Evolutionary conservation across 1,140 invertebrate species (phyloP), one percentile per base, ranked within the genome.

Genomic region (Cepaea nemoralis): DNA sequence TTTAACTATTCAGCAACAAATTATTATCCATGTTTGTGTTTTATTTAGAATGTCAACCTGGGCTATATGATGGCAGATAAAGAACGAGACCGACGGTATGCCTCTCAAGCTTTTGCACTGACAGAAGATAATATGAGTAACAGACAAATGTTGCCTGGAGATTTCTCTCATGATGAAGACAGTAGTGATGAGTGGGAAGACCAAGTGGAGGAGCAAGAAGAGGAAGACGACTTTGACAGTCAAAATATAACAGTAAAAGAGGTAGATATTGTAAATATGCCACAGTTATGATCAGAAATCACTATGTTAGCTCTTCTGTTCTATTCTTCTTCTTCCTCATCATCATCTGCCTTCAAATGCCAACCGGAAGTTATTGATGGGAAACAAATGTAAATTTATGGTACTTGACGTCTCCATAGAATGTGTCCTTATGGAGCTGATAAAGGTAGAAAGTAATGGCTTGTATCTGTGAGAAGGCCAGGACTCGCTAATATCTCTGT

Each of bases 221-320:
- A 79, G 12, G 76, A 75, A 0, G 73, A 69, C 42, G 48, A 84
- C 24, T 42, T 81, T 73, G 77, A 86, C 10, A 81, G 83, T 48
- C 74, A 85, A 42, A 82, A 83, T 19, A 71, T 83, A 33, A 80
- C 78, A 66, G 75, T 74, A 59, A 74, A 83, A 71, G 77, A 85
- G 74, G 82, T 83, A 45, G 75, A 63, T 37, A 59, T 37, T 27
- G n/a, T n/a, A n/a, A n/a, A n/a, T n/a, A n/a, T n/a, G n/a, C n/a
- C n/a, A n/a, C n/a, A n/a, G n/a, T n/a, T n/a, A n/a, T n/a, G n/a
- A n/a, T n/a, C n/a, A n/a, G n/a, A n/a, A n/a, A n/a, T n/a, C n/a
- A n/a, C n/a, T n/a, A n/a, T n/a, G n/a, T n/a, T n/a, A n/a, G n/a
- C n/a, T n/a, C n/a, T n/a, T n/a, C n/a, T n/a, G n/a, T n/a, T n/a